These are phyloP conservation scores for Adineta ricciae DNA, from an alignment of 2,888 invertebrate genomes.

Conservation along the genomic window DNA sequence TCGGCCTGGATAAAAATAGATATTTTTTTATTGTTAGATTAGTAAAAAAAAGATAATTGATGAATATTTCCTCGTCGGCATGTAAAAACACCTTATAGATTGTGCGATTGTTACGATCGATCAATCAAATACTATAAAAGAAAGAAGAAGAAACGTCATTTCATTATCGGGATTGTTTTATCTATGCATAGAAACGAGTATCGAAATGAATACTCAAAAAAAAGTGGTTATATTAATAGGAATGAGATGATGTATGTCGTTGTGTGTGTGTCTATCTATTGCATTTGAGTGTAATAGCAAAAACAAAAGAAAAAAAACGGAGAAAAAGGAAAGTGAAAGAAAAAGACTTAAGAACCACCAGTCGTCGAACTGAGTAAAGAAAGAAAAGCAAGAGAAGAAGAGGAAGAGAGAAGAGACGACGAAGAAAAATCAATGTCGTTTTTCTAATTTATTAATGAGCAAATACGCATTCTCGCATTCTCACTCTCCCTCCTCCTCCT, in stretches of 20 bases:
- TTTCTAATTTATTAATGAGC: slow-evolving; percentile 23
- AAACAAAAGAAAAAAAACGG: background rate
- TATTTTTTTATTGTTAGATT: background rate
- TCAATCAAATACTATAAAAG: background rate
- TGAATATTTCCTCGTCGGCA: background rate
- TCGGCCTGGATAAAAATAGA: background rate
- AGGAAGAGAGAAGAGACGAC: background rate
- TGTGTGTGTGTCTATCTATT: background rate
- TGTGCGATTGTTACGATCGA: background rate
- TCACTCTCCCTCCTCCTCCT: background rate
- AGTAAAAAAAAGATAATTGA: background rate
- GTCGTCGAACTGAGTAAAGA: background rate
- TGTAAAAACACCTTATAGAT: background rate
- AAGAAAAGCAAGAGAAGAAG: background rate
- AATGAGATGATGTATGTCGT: background rate
- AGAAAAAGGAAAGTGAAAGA: background rate
- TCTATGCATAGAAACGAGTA: background rate
- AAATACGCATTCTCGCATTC: background rate
- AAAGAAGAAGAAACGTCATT: background rate
- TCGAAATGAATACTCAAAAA: background rate
- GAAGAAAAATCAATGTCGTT: slow-evolving; percentile 1
- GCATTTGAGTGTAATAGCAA: background rate
- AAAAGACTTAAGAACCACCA: background rate
- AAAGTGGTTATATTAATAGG: background rate
- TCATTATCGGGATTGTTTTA: background rate